A percentile compares a stretch with the other conserved stretches of the same genome.
phyloP scores from a whole-genome alignment of 2,797 vertebrate species.

The Neosalanx taihuensis region DNA sequence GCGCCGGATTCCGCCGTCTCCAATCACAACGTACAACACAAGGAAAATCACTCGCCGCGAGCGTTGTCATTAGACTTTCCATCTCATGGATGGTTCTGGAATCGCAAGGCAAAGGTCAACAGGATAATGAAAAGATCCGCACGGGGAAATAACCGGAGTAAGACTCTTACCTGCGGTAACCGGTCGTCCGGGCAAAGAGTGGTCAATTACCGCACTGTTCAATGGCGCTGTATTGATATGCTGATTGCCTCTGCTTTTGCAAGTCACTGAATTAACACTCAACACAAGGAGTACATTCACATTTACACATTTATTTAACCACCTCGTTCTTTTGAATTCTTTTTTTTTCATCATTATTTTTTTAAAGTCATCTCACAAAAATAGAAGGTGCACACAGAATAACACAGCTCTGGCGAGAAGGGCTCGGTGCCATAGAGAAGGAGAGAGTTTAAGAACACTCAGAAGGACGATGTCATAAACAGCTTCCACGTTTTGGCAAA shows the following conservation, averaged over 20 bases:
- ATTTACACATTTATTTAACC: slow-evolving; percentile 79
- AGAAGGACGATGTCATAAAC: slow-evolving; percentile 57
- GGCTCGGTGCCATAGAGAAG: slow-evolving; percentile 67
- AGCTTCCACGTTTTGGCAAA: slow-evolving; percentile 57
- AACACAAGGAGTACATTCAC: slow-evolving; percentile 63
- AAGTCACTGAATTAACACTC: slow-evolving; percentile 49
- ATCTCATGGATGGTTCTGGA: neutral
- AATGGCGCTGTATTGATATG: neutral
- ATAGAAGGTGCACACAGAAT: slow-evolving; percentile 78
- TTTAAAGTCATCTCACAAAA: slow-evolving; percentile 73
- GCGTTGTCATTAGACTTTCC: neutral
- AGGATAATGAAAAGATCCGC: neutral
- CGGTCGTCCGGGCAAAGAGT: neutral
- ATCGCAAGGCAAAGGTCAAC: neutral
- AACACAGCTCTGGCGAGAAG: slow-evolving; percentile 64
- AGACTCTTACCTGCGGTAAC: neutral
- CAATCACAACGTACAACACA: neutral
- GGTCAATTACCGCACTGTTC: neutral
- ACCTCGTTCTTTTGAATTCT: slow-evolving; percentile 65
- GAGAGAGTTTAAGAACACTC: slow-evolving; percentile 60
- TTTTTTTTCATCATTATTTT: slow-evolving; percentile 33
- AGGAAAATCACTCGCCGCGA: neutral
- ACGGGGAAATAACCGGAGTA: neutral
- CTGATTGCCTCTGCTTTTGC: neutral
- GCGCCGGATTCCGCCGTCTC: too few species aligned